phyloP scores from a whole-genome alignment of 1,140 invertebrate genomes.

The Zophobas atratus region DNA sequence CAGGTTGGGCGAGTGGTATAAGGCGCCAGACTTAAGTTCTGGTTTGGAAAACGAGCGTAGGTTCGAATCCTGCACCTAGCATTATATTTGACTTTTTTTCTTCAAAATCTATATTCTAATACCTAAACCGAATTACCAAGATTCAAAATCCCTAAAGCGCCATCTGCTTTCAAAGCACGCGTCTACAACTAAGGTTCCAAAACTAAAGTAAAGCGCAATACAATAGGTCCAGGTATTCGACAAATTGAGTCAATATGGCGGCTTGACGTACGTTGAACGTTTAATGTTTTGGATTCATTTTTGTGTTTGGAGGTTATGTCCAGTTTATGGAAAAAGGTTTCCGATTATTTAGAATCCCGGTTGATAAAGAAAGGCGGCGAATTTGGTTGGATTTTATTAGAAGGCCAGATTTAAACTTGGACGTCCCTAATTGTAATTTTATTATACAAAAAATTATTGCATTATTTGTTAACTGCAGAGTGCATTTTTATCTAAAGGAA shows the following conservation, averaged over 20 bases:
- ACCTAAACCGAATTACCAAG: too few relatives aligned
- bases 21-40: too few relatives aligned
- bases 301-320: neutral
- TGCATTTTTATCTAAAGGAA: neutral
- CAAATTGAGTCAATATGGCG: neutral
- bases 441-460: conserved; percentile 7
- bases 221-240: too few relatives aligned
- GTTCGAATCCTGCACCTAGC: too few relatives aligned
- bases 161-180: too few relatives aligned
- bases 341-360: neutral
- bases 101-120: too few relatives aligned
- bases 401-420: neutral
- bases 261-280: neutral
- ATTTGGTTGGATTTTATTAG: neutral
- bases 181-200: too few relatives aligned
- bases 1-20: too few relatives aligned
- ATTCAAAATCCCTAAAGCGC: too few relatives aligned
- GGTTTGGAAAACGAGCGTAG: too few relatives aligned
- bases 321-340: neutral
- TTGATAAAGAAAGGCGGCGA: neutral
- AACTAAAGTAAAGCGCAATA: too few relatives aligned
- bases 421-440: neutral
- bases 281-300: neutral
- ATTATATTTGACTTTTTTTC: too few relatives aligned
- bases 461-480: neutral